These are phyloP conservation scores for Channallabes apus DNA, from an alignment of 2,797 vertebrate species.

Conservation along the genomic window DNA sequence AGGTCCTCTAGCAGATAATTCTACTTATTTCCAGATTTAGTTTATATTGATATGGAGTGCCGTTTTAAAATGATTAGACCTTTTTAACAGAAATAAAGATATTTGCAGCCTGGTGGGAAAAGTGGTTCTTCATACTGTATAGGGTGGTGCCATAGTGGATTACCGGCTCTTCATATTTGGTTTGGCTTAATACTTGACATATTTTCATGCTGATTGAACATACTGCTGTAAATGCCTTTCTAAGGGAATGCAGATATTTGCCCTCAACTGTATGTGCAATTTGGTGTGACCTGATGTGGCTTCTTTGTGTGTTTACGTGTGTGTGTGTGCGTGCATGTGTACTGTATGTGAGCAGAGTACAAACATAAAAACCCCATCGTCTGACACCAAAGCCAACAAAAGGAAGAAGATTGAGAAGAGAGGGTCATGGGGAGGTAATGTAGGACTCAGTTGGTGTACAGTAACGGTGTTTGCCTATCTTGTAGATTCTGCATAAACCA, in stretches of 20 bases:
- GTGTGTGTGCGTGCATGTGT: not conserved
- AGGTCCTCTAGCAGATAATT: not conserved
- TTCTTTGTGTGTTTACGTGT: not conserved
- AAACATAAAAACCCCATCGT: conserved; percentile 58
- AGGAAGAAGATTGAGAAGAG: conserved; percentile 79
- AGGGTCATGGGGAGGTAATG: conserved; percentile 80
- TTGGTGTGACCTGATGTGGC: not conserved
- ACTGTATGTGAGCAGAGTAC: conserved; percentile 28
- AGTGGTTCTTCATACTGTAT: too few species aligned
- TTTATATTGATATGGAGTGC: not conserved
- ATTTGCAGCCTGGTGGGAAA: too few species aligned
- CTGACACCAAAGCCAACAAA: conserved; percentile 55
- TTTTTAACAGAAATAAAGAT: too few species aligned
- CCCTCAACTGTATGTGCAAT: too few species aligned
- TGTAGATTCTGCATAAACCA: not conserved
- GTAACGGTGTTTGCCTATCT: not conserved
- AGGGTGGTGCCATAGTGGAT: too few species aligned
- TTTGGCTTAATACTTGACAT: too few species aligned
- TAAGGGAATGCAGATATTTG: not conserved
- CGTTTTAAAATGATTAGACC: too few species aligned
- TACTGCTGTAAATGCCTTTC: not conserved
- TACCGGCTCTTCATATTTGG: too few species aligned
- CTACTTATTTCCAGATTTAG: not conserved
- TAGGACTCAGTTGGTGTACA: not conserved
- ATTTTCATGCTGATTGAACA: too few species aligned